phyloP scores from a whole-genome alignment of 2,888 invertebrate species.

The Heliconius sara region DNA sequence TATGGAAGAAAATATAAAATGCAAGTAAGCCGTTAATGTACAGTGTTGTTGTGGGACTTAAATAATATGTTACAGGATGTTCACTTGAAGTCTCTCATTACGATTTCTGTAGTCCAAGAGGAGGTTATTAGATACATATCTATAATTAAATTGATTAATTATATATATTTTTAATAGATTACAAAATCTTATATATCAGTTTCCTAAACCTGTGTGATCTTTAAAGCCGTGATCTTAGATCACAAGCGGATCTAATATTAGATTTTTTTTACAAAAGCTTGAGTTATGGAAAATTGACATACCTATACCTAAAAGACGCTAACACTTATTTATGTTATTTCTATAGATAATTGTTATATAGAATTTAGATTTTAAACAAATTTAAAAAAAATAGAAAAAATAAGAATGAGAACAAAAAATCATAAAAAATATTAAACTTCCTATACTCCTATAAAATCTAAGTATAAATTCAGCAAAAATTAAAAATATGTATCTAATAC shows the following conservation, averaged over 20 bases:
- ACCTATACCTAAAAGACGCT: neutral
- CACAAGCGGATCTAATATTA: neutral
- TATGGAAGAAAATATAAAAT: neutral
- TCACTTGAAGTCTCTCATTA: slow-evolving; percentile 43
- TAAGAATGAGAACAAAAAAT: too few species aligned
- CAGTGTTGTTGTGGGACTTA: slow-evolving; percentile 1
- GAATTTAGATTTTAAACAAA: too few species aligned
- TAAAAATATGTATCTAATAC: too few species aligned
- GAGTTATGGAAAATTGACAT: neutral
- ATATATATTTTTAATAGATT: neutral
- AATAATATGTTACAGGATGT: slow-evolving; percentile 50
- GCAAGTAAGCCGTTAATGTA: slow-evolving; percentile 9
- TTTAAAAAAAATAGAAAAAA: too few species aligned
- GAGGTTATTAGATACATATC: neutral
- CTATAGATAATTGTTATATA: neutral
- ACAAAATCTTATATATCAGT: neutral
- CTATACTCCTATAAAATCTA: neutral
- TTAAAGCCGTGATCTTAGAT: neutral
- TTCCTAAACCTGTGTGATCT: neutral
- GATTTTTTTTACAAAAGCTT: neutral
- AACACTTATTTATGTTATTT: too few species aligned
- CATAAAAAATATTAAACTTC: neutral
- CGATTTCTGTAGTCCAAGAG: slow-evolving; percentile 39
- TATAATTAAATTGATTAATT: neutral
- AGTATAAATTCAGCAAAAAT: too few species aligned